Conservation (phyloP, 2,797 vertebrate species). For the Xerus rutilus region DNA sequence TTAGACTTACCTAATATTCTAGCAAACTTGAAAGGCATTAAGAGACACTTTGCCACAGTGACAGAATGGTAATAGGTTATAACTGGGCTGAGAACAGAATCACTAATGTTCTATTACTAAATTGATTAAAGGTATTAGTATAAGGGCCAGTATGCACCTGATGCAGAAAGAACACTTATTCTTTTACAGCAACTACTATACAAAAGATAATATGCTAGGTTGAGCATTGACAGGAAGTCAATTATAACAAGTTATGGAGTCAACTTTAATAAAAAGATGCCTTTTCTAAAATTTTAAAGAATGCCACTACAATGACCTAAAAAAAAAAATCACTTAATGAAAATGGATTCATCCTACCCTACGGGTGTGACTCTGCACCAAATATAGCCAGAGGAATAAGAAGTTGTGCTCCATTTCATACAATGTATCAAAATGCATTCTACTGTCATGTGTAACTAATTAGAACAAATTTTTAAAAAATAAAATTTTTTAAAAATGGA, state of each 20-base stretch:
- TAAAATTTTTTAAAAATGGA: no score
- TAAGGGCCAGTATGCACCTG: not conserved
- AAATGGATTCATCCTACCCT: not conserved
- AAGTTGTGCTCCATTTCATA: no score
- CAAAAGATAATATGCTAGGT: not conserved
- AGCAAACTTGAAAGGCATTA: slow-evolving; percentile 43
- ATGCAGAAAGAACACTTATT: not conserved
- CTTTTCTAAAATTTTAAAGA: slow-evolving; percentile 49
- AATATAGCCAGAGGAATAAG: no score
- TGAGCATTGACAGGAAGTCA: slow-evolving; percentile 14
- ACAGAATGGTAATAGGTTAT: not conserved
- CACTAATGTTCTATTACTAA: slow-evolving; percentile 20
- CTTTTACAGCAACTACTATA: slow-evolving; percentile 4
- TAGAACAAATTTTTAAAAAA: no score
- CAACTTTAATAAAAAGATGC: slow-evolving; percentile 47
- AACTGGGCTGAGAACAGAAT: slow-evolving; percentile 31
- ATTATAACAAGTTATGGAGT: not conserved
- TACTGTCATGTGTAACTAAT: no score
- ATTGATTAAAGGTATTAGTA: not conserved
- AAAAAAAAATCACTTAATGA: slow-evolving; percentile 38
- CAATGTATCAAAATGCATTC: no score
- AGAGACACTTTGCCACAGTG: not conserved
- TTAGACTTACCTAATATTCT: slow-evolving; percentile 13
- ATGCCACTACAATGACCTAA: slow-evolving; percentile 27
- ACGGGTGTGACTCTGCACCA: no score